Evolutionary conservation across 2,888 invertebrate species (phyloP), one percentile per base, ranked within the genome.

Genomic region (Bedellia somnulentella): DNA sequence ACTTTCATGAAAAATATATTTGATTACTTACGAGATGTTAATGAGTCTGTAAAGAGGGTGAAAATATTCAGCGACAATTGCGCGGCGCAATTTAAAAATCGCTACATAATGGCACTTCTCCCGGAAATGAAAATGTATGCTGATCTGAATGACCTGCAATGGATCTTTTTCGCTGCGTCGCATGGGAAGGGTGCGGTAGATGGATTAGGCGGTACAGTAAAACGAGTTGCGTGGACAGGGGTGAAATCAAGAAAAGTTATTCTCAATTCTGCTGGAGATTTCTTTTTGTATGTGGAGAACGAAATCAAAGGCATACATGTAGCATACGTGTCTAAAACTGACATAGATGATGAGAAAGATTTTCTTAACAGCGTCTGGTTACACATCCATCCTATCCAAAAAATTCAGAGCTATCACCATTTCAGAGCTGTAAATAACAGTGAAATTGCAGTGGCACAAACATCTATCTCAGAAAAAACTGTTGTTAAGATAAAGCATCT

Each of bases 61-160:
- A 31, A 24, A 16, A 31, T 34, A 9, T 34, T 34, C 23, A 31
- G 31, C 11, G 34, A 34, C 22, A 31, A 31, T 15, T 31, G 33
- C 16, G 30, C 33, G 15, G 30, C 30, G 1, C 33, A 34, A 12
- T 30, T 34, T 14, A 27, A 34, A 30, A 27, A 30, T 17, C 22
- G 30, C 2, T 30, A 27, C 14, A 17, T 15, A 2, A 11, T 30
- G 27, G 16, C 30, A 27, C n/a, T 23, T 14, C 30, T 34, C 15
- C 10, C 5, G n/a, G 14, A 24, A 14, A 11, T 30, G 9, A 30
- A 34, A 29, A 14, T 18, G 11, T 14, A 26, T 10, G 27, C 27
- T 16, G 22, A 26, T 9, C 18, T 34, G 18, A 13, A 34, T 13
- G 22, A 26, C 12, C 18, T 28, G n/a, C 14, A 29, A 13, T 33